phyloP scores from a whole-genome alignment of 2,113 vertebrate genomes.

The Galbula dea region DNA sequence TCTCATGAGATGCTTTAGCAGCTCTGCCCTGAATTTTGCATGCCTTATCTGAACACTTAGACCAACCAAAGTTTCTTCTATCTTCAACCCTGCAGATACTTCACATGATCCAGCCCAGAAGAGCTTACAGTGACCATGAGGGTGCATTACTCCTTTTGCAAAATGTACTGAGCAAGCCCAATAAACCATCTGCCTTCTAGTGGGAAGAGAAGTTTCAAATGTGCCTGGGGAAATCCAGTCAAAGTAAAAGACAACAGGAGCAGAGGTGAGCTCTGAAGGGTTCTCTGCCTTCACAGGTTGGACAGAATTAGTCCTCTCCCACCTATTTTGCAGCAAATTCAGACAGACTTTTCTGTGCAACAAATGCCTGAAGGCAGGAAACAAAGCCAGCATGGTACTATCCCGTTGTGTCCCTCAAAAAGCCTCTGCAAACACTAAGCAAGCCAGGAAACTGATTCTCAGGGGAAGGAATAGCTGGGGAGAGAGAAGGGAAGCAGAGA shows the following conservation, averaged over 20 bases:
- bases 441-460: background rate
- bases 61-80: background rate
- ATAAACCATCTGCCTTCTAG: background rate
- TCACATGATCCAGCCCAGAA: background rate
- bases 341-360: background rate
- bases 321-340: background rate
- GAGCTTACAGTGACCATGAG: background rate
- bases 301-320: background rate
- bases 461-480: background rate
- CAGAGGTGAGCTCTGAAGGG: background rate
- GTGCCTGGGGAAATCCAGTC: background rate
- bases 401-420: background rate
- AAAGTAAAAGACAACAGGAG: background rate
- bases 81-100: background rate
- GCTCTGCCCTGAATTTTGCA: background rate
- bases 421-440: background rate
- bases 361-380: background rate
- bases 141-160: background rate
- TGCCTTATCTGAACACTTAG: background rate
- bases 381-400: background rate
- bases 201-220: background rate
- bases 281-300: background rate
- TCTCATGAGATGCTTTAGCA: constrained; percentile 35
- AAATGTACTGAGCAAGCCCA: background rate
- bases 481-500: background rate